These are phyloP conservation scores for Heliconius hermathena DNA, from an alignment of 1,140 invertebrate genomes.

Conservation along the genomic window DNA sequence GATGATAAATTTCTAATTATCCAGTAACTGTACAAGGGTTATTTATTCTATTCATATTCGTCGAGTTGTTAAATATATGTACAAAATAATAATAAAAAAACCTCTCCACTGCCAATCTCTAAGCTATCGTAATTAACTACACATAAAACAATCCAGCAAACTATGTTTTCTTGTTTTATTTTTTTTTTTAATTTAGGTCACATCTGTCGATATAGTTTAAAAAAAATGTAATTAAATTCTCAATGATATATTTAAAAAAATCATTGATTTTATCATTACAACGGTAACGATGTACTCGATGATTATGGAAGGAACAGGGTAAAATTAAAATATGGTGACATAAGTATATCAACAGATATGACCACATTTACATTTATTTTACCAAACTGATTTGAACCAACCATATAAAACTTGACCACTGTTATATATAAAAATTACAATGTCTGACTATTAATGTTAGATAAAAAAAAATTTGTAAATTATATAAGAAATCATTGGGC, in stretches of 20 bases:
- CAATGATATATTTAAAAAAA: neutral
- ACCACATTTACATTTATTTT: constrained; percentile 2
- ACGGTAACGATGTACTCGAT: neutral
- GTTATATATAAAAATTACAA: neutral
- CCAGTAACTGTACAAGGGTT: constrained; percentile 70
- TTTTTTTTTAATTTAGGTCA: neutral
- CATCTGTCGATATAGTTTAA: neutral
- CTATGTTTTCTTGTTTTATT: neutral
- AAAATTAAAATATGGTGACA: neutral
- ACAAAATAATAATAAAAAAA: constrained; percentile 57
- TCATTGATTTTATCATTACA: neutral
- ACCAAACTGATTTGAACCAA: neutral
- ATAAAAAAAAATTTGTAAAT: neutral
- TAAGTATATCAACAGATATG: constrained; percentile 15
- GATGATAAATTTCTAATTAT: constrained; percentile 59
- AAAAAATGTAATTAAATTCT: neutral
- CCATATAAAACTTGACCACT: neutral
- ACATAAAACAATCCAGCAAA: constrained; percentile 11
- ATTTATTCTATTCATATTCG: constrained; percentile 47
- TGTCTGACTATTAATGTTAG: neutral
- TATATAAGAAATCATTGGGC: neutral
- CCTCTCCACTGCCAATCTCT: constrained; percentile 45
- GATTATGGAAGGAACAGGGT: neutral
- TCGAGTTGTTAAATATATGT: constrained; percentile 69
- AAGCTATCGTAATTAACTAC: constrained; percentile 42